Evolutionary conservation across 64 coral and sea anemone genomes (phyloP).

Genomic region (Acropora yongei): DNA sequence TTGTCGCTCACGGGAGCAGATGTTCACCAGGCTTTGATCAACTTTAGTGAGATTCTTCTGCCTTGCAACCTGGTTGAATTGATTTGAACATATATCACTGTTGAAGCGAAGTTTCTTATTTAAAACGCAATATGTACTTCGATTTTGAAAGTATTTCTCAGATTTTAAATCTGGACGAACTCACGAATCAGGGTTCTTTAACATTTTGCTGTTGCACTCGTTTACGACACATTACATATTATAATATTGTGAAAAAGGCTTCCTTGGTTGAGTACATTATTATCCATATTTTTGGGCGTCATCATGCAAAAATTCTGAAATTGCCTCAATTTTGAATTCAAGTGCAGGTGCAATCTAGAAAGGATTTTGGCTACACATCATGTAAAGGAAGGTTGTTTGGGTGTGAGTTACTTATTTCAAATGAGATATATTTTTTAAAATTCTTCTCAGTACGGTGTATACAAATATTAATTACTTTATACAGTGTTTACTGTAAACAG

Average conservation of each 20-base stretch:
- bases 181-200: background rate
- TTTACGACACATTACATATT: background rate
- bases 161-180: background rate
- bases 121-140: too few species aligned
- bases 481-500: too few species aligned
- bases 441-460: too few species aligned
- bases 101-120: background rate
- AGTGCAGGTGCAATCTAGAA: background rate
- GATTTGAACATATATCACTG: background rate
- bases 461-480: too few species aligned
- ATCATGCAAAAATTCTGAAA: conserved; percentile 24
- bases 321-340: conserved; percentile 10
- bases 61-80: background rate
- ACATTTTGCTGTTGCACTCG: background rate
- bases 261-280: too few species aligned
- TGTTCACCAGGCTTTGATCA: conserved; percentile 16
- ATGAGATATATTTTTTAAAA: too few species aligned
- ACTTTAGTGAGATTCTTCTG: background rate
- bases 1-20: conserved; percentile 22
- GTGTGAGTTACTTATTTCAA: too few species aligned
- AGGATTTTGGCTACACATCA: too few species aligned
- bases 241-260: too few species aligned
- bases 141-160: too few species aligned
- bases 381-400: too few species aligned
- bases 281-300: background rate